Evolutionary conservation across 1,140 invertebrate genomes (phyloP).

Genomic region (Megathymus violae): DNA sequence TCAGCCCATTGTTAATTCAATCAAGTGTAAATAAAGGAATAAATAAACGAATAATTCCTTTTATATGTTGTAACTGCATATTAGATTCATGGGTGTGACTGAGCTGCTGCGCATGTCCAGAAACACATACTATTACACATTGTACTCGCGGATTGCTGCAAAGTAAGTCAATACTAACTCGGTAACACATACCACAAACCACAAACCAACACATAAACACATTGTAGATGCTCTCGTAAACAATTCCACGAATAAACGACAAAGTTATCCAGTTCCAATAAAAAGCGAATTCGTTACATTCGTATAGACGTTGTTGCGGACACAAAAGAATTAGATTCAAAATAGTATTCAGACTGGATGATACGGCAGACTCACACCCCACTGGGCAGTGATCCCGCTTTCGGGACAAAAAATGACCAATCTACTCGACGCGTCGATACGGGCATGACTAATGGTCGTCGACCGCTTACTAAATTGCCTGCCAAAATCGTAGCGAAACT

Average conservation of each 20-base stretch:
- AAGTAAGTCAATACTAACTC: too few species aligned
- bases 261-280: constrained; percentile 38
- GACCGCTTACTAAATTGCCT: constrained; percentile 73
- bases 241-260: constrained; percentile 34
- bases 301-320: constrained; percentile 24
- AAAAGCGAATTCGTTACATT: constrained; percentile 28
- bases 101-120: too few species aligned
- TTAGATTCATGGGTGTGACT: too few species aligned
- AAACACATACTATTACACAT: too few species aligned
- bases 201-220: constrained; percentile 1
- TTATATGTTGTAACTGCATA: too few species aligned
- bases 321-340: constrained; percentile 34
- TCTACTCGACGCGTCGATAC: constrained; percentile 70
- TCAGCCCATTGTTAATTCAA: too few species aligned
- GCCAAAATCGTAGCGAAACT: constrained; percentile 69
- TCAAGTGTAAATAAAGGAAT: too few species aligned
- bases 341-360: constrained; percentile 37
- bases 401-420: constrained; percentile 76
- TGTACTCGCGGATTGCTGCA: too few species aligned
- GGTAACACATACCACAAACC: too few species aligned
- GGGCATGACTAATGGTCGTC: constrained; percentile 72
- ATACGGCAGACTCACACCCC: constrained; percentile 47
- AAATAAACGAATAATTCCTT: too few species aligned
- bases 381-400: constrained; percentile 53
- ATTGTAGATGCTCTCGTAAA: constrained; percentile 32